These are phyloP conservation scores for Crotalus viridis DNA, from an alignment of 2,113 vertebrate genomes.

Conservation along the genomic window DNA sequence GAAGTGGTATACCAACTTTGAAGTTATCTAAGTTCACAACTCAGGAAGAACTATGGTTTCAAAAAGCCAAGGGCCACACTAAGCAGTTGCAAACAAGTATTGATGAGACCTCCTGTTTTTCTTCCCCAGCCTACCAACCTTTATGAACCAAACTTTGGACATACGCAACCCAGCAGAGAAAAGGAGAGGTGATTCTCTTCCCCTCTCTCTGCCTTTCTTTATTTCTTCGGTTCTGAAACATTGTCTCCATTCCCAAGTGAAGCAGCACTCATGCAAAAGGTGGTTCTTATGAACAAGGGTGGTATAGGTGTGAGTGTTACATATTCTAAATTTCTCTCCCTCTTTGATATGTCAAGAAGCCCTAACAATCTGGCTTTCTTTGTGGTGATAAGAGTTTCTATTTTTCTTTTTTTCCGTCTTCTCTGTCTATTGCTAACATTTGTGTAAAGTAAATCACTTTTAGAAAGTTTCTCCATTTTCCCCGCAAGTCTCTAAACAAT, in stretches of 20 bases:
- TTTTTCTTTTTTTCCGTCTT: not conserved
- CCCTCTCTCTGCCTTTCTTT: not conserved
- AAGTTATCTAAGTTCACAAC: not conserved
- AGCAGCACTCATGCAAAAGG: not conserved
- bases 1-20: not conserved
- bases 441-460: not conserved
- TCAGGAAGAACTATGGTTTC: not conserved
- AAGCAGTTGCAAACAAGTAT: not conserved
- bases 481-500: not conserved
- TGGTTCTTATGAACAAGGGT: not conserved
- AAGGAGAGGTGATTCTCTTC: not conserved
- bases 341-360: not conserved
- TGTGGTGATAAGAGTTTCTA: not conserved
- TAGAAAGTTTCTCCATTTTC: not conserved
- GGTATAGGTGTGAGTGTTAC: not conserved
- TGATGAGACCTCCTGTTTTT: not conserved
- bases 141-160: not conserved
- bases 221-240: not conserved
- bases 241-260: not conserved
- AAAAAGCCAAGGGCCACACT: not conserved
- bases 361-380: not conserved
- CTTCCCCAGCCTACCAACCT: not conserved
- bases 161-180: not conserved
- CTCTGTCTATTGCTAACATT: not conserved
- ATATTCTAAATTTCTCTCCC: not conserved